Conservation (phyloP, 2,797 vertebrate species). For the Anguilla anguilla region DNA sequence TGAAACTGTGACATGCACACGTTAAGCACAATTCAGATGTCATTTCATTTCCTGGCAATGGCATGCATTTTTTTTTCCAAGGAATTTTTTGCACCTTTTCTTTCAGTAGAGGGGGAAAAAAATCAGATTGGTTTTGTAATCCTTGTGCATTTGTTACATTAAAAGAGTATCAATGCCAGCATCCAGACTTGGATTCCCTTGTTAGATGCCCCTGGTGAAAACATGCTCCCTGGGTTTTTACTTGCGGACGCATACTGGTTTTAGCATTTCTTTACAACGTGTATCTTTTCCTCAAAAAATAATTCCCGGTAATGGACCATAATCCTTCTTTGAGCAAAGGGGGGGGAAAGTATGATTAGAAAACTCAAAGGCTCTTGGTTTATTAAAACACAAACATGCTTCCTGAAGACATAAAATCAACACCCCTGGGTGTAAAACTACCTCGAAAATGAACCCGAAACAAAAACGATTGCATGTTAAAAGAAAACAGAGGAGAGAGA, state of each 20-base stretch:
- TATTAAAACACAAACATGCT: slow-evolving; percentile 16
- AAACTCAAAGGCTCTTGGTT: neutral
- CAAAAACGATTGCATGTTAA: neutral
- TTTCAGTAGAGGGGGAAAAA: neutral
- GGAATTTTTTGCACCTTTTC: neutral
- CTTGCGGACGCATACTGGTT: neutral
- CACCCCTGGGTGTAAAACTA: neutral
- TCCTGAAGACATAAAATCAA: neutral
- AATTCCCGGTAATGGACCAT: neutral
- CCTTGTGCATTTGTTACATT: neutral
- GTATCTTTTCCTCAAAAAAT: neutral
- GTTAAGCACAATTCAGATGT: neutral
- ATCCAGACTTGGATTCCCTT: neutral
- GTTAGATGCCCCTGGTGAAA: neutral
- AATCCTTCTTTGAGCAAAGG: neutral
- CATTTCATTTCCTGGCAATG: neutral
- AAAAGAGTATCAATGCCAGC: neutral
- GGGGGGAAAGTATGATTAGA: neutral
- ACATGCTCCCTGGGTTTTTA: neutral
- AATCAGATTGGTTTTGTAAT: neutral
- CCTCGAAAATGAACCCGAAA: neutral
- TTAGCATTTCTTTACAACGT: neutral
- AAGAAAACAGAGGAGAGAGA: neutral
- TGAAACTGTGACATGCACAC: neutral
- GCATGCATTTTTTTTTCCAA: neutral